Percentiles rank a stretch among this genome's conserved stretches.
These are phyloP conservation scores for Tolypeutes matacus DNA, from an alignment of 2,797 vertebrate genomes.

Conservation along the genomic window DNA sequence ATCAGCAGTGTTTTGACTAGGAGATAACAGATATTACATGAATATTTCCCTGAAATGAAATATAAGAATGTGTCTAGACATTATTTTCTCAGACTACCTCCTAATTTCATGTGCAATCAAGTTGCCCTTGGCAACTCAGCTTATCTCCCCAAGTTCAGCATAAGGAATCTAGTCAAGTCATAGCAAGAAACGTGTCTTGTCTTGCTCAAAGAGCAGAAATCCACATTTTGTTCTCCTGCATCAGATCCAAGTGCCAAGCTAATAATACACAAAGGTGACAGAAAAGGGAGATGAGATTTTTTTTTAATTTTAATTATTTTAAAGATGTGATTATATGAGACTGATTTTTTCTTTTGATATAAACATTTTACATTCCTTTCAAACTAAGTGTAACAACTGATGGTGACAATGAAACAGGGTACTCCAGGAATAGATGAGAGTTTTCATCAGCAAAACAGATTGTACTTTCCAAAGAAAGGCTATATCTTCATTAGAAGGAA, in stretches of 20 bases:
- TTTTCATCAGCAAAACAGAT: slow-evolving; percentile 49
- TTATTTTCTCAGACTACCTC: slow-evolving; percentile 72
- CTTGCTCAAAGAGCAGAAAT: slow-evolving; percentile 58
- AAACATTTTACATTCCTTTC: slow-evolving; percentile 48
- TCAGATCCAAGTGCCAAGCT: slow-evolving; percentile 59
- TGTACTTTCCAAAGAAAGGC: background rate
- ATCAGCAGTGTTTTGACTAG: slow-evolving; percentile 63
- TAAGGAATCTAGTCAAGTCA: slow-evolving; percentile 58
- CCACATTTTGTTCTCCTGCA: slow-evolving; percentile 23
- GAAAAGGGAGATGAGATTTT: slow-evolving; percentile 32
- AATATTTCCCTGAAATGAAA: slow-evolving; percentile 76
- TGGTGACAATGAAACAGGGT: background rate
- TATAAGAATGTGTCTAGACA: slow-evolving; percentile 71
- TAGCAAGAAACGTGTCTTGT: slow-evolving; percentile 61
- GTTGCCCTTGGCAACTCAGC: slow-evolving; percentile 77
- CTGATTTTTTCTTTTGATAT: slow-evolving; percentile 52
- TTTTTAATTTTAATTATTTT: slow-evolving; percentile 39
- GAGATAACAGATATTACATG: slow-evolving; percentile 68
- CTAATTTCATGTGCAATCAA: slow-evolving; percentile 72
- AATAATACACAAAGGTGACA: slow-evolving; percentile 34
- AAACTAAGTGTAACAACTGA: background rate
- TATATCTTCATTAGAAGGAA: background rate
- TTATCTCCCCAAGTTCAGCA: slow-evolving; percentile 56
- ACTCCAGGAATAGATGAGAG: background rate
- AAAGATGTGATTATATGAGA: slow-evolving; percentile 5